Conservation (phyloP, 1,140 invertebrate species). For the Cardiocondyla obscurior region DNA sequence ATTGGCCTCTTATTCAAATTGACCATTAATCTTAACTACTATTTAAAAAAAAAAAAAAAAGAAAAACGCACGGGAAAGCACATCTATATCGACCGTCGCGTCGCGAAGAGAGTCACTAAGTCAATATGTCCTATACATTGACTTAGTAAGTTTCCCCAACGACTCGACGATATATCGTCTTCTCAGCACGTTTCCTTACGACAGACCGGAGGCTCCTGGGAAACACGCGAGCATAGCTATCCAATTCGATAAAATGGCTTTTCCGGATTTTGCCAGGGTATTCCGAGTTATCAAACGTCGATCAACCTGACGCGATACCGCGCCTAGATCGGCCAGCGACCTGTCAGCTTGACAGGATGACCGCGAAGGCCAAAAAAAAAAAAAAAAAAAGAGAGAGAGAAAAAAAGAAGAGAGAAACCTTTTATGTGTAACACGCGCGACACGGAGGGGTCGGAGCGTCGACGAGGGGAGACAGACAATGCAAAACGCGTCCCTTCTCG, state of each 20-base stretch:
- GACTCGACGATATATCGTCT: constrained; percentile 11
- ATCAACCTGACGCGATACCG: constrained; percentile 19
- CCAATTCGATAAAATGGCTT: constrained; percentile 42
- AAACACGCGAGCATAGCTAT: constrained; percentile 13
- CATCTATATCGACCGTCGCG: neutral
- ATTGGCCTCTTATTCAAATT: constrained; percentile 27
- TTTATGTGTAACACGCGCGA: constrained; percentile 61
- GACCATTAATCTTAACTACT: constrained; percentile 1
- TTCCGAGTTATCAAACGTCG: constrained; percentile 43
- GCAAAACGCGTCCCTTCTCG: constrained; percentile 61
- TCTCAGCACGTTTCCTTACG: constrained; percentile 15
- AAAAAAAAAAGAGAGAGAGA: too few relatives aligned
- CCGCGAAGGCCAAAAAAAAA: constrained; percentile 24
- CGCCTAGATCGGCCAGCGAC: constrained; percentile 4
- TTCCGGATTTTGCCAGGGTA: constrained; percentile 28
- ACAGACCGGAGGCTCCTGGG: neutral
- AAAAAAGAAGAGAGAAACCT: constrained; percentile 39
- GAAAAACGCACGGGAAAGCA: too few relatives aligned
- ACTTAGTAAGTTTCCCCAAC: constrained; percentile 28
- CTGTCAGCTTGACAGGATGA: constrained; percentile 48
- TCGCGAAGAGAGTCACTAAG: constrained; percentile 18
- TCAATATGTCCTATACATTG: constrained; percentile 24
- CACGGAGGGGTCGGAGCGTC: constrained; percentile 2
- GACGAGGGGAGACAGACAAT: constrained; percentile 57
- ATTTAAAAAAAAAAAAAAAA: neutral